phyloP scores from a whole-genome alignment of 1,140 invertebrate species.

The Zaprionus gabonicus region DNA sequence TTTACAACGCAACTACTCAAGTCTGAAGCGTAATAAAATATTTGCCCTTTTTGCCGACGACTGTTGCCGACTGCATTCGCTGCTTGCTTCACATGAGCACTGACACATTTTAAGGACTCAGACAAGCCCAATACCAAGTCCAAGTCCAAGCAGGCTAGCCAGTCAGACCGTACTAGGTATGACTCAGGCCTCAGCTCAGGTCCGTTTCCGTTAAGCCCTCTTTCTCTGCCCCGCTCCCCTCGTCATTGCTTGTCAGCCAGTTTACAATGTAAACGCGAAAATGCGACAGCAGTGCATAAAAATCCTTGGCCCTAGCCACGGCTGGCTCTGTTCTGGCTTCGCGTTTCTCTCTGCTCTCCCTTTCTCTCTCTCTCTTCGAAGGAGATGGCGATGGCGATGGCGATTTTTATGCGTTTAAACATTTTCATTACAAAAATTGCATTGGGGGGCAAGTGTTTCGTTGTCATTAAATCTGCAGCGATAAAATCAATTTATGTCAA shows the following conservation, averaged over 20 bases:
- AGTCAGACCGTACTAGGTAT: slow-evolving; percentile 23
- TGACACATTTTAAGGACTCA: slow-evolving; percentile 56
- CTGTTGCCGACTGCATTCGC: slow-evolving; percentile 38
- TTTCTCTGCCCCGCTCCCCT: not conserved
- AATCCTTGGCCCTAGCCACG: slow-evolving; percentile 60
- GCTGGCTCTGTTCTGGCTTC: not conserved
- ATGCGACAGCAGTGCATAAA: slow-evolving; percentile 81
- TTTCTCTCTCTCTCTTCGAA: not conserved
- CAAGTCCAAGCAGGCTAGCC: slow-evolving; percentile 35
- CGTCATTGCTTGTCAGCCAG: slow-evolving; percentile 69
- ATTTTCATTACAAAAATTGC: slow-evolving; percentile 83
- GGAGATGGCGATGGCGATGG: slow-evolving; percentile 45
- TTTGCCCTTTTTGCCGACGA: slow-evolving; percentile 75
- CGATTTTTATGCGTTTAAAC: slow-evolving; percentile 82
- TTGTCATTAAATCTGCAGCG: slow-evolving; percentile 80
- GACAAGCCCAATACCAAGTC: slow-evolving; percentile 26
- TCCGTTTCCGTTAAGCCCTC: slow-evolving; percentile 36
- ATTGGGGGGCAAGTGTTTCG: slow-evolving; percentile 67
- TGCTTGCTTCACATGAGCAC: slow-evolving; percentile 36
- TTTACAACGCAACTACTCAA: slow-evolving; percentile 83
- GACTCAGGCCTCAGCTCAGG: slow-evolving; percentile 61
- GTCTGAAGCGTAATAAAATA: slow-evolving; percentile 84
- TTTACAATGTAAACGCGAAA: slow-evolving; percentile 82
- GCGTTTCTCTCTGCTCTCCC: not conserved
- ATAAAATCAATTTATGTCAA: slow-evolving; percentile 83